Base-by-base conservation (phyloP, 2,113 vertebrate species). In the Malurus cyaneus region DNA sequence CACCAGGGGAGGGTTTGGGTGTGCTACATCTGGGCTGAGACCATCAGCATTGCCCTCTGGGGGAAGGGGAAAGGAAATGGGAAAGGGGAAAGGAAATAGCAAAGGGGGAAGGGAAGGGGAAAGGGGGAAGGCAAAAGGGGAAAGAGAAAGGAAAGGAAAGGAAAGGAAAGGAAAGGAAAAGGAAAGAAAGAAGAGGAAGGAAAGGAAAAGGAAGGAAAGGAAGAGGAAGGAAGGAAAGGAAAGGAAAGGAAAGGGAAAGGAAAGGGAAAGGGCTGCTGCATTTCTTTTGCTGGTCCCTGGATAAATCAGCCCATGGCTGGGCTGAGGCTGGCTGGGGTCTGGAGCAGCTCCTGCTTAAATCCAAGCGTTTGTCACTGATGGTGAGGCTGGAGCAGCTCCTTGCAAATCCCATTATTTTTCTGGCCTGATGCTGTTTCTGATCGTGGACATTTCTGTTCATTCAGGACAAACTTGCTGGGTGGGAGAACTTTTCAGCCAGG, bases 341-440 rank as follows among this genome's bases (percentile, higher is more conserved):
- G 0, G 61, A 59, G 61, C 61, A 52, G n/a, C 36, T 90, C 49
- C 72, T 9, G 56, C 11, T 5, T 16, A 3, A 5, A 9, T 0
- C 4, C 14, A 26, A 36, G 42, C 2, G 5, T 11, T 42, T 6
- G 9, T 34, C 24, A 19, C 20, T 39, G 14, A 5, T 0, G 5
- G 28, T 28, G n/a, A 47, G 15, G 42, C 42, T 19, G 19, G 46
- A 47, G 46, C 46, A 47, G 29, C 29, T 83, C 50, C 79, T 20
- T 32, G 28, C 21, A 15, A 42, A 42, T 42, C 42, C 42, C 46
- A 4, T 47, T 47, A 47, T 23, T 13, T 26, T 29, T 15, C 73
- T 5, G 2, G 19, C 25, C 70, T 20, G 18, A 32, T 16, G 36
- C 49, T 69, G 17, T 41, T 61, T 31, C 54, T 69, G 41, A 26